Evolutionary conservation across 2,113 vertebrate genomes (phyloP).

Genomic region (Dromaius novaehollandiae): DNA sequence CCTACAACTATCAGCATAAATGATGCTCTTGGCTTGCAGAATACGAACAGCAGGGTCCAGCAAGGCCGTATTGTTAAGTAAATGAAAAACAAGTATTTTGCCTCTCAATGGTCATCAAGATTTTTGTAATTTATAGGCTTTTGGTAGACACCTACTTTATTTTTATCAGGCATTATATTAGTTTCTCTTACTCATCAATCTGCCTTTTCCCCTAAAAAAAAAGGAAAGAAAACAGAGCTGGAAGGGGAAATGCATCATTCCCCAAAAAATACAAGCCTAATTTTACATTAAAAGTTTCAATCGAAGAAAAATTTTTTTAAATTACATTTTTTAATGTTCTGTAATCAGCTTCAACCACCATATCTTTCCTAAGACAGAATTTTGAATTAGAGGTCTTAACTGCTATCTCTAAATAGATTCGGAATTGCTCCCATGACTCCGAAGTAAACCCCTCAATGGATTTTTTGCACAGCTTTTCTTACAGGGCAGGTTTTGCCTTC

Average conservation of each 20-base stretch:
- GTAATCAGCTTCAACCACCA: not conserved
- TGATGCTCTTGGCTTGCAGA: not conserved
- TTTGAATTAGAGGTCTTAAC: not conserved
- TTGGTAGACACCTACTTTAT: not conserved
- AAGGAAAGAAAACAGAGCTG: not conserved
- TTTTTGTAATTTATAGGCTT: not conserved
- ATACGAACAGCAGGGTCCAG: not conserved
- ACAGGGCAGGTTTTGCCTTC: not conserved
- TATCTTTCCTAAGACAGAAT: not conserved
- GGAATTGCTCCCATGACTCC: not conserved
- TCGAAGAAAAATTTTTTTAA: not conserved
- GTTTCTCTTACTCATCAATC: not conserved
- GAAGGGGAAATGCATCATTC: not conserved
- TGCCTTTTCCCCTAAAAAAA: not conserved
- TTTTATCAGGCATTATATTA: not conserved
- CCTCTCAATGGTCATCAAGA: not conserved
- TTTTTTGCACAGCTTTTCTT: not conserved
- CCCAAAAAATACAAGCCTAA: not conserved
- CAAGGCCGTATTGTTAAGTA: not conserved
- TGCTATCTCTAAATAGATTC: not conserved
- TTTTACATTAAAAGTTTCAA: not conserved
- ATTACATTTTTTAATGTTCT: not conserved
- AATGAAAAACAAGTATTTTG: not conserved
- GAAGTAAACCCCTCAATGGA: not conserved
- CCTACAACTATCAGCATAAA: not conserved